Evolutionary conservation across 2,888 invertebrate species (phyloP), one percentile per base, ranked within the genome.

Genomic region (Drosophila atripex): DNA sequence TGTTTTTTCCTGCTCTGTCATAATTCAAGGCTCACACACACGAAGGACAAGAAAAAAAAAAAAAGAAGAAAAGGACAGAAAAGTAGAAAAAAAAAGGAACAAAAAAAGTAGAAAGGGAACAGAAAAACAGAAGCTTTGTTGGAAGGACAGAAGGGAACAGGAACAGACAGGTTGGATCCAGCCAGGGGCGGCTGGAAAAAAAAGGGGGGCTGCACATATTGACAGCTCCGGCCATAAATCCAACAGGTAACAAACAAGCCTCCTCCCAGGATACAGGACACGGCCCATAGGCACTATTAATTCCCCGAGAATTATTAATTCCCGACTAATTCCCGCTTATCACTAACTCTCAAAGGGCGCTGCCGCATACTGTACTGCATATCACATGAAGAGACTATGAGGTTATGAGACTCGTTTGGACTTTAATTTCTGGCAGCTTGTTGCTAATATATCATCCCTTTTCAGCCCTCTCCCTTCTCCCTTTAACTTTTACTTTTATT

Each of bases 201-300:
- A 9, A 9, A 43, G 59, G 60, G 50, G 21, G 8, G 2, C 21
- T 32, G 32, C 49, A 52, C 61, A 70, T 78, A 85, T 85, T 82
- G 86, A 85, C 79, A 80, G 82, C 55, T 73, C 21, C 55, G 78
- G 70, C 68, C 79, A 76, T 79, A 80, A 80, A 85, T 79, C 80
- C 71, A 38, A 16, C 79, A 79, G 79, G 85, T 79, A 78, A 75
- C 72, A 63, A 51, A 23, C 21, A 18, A 18, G n/a, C n/a, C n/a
- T n/a, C n/a, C n/a, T n/a, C n/a, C n/a, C n/a, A n/a, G 18, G 18
- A 18, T 18, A 18, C 18, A 18, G 18, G 18, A 18, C 18, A 18
- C 18, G 18, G 18, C 18, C 18, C 18, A 18, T 18, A 18, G 18
- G 18, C 18, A 18, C 18, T 1, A 18, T 18, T 18, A 18, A 18